Conservation (phyloP, 2,113 vertebrate species). For the Anser brachyrhynchus region DNA sequence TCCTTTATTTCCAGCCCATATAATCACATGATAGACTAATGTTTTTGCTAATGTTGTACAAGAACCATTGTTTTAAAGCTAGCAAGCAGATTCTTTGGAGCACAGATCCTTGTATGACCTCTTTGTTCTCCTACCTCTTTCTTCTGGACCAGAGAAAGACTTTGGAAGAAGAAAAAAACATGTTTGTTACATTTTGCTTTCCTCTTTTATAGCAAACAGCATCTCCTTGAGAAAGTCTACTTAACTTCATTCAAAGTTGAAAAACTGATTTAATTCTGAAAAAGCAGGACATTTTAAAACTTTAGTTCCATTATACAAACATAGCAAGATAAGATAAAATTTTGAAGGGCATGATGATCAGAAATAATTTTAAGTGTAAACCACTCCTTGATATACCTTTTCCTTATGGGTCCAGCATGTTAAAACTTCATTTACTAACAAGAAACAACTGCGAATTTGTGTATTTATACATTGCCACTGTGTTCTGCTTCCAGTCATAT, state of each 20-base stretch:
- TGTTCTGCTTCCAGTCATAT: background rate
- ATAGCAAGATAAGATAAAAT: background rate
- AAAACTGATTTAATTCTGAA: slow-evolving; percentile 19
- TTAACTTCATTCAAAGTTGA: slow-evolving; percentile 15
- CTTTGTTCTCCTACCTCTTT: background rate
- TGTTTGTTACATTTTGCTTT: background rate
- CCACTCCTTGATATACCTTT: background rate
- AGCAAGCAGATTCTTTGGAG: background rate
- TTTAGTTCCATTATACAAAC: background rate
- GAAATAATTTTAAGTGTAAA: background rate
- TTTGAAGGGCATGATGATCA: background rate
- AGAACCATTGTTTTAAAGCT: background rate
- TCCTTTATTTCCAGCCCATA: background rate
- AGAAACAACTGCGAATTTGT: background rate
- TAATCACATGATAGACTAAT: background rate
- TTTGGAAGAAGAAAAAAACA: background rate
- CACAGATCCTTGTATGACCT: background rate
- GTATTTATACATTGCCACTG: background rate
- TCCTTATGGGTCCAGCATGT: background rate
- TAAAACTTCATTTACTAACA: background rate
- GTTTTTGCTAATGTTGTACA: background rate
- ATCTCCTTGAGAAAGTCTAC: background rate
- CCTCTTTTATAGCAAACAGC: background rate
- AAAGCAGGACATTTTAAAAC: slow-evolving; percentile 14
- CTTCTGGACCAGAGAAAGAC: background rate